These are phyloP conservation scores for Drosophila kanapiae DNA, from an alignment of 1,140 invertebrate species.

Conservation along the genomic window DNA sequence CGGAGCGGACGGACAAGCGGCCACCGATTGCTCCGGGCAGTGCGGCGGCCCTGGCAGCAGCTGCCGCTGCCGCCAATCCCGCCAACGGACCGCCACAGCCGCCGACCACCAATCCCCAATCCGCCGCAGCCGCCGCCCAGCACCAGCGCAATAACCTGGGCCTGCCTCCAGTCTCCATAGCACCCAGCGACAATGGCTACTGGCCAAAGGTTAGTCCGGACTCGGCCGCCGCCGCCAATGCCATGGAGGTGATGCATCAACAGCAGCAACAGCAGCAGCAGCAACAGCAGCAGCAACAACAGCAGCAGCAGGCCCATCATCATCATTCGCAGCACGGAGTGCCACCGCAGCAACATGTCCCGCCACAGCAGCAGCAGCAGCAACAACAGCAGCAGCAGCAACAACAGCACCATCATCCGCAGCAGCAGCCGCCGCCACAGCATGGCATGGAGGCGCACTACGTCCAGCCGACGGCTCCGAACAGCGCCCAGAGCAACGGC, in stretches of 20 bases:
- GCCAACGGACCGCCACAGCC: slow-evolving; percentile 36
- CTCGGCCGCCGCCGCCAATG: slow-evolving; percentile 89
- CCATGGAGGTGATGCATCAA: slow-evolving; percentile 89
- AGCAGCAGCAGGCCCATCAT: slow-evolving; percentile 68
- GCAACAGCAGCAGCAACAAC: slow-evolving; percentile 74
- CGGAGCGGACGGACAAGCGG: slow-evolving; percentile 95
- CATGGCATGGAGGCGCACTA: slow-evolving; percentile 77
- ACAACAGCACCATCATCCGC: slow-evolving; percentile 88
- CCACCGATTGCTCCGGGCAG: slow-evolving; percentile 88
- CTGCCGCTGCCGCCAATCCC: slow-evolving; percentile 78
- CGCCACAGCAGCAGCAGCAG: slow-evolving; percentile 72
- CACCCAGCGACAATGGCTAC: slow-evolving; percentile 89
- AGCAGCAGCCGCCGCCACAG: slow-evolving; percentile 81
- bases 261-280: slow-evolving; percentile 88
- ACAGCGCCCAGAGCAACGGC: slow-evolving; percentile 68
- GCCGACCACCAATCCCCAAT: slow-evolving; percentile 41
- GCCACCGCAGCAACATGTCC: slow-evolving; percentile 69
- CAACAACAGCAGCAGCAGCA: slow-evolving; percentile 83
- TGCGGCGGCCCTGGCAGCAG: slow-evolving; percentile 72
- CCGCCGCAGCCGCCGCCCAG: slow-evolving; percentile 26
- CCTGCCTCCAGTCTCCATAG: slow-evolving; percentile 76
- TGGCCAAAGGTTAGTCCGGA: slow-evolving; percentile 93
- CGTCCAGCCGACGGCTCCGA: slow-evolving; percentile 62
- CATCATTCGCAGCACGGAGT: slow-evolving; percentile 68
- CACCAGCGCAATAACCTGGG: slow-evolving; percentile 75